phyloP scores from a whole-genome alignment of 2,888 invertebrate species.

The Leptinotarsa tumamoca region DNA sequence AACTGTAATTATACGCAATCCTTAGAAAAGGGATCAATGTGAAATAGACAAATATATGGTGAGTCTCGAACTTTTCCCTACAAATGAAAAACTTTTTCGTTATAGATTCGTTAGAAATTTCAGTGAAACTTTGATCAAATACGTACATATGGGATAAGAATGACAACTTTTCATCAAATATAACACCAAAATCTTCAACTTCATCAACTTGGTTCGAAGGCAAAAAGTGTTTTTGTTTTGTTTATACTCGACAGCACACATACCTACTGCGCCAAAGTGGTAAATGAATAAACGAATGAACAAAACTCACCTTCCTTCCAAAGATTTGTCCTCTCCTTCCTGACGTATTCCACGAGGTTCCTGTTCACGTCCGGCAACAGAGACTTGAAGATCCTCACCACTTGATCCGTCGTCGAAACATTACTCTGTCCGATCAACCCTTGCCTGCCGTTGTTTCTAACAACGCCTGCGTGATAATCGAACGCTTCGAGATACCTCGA shows the following conservation, averaged over 20 bases:
- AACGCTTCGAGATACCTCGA: conserved; percentile 72
- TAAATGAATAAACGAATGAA: too few relatives aligned
- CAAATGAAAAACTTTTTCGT: too few relatives aligned
- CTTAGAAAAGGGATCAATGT: neutral
- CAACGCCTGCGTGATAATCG: conserved; percentile 65
- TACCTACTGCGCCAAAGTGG: too few relatives aligned
- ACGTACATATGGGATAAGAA: too few relatives aligned
- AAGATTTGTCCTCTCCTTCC: conserved; percentile 53
- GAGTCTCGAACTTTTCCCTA: neutral
- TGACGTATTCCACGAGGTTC: conserved; percentile 57
- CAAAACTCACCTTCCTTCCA: conserved; percentile 55
- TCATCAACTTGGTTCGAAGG: too few relatives aligned
- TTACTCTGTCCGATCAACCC: conserved; percentile 58
- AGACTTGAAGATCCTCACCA: conserved; percentile 56
- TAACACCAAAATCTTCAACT: too few relatives aligned
- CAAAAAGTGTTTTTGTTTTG: too few relatives aligned
- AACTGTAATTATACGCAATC: conserved; percentile 63
- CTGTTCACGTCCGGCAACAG: conserved; percentile 59
- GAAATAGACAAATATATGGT: neutral
- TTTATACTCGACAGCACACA: too few relatives aligned
- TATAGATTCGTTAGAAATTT: too few relatives aligned
- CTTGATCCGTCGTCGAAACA: conserved; percentile 52
- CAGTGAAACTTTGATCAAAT: too few relatives aligned
- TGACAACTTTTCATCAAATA: too few relatives aligned
- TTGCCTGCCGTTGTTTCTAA: conserved; percentile 49